Base-by-base conservation (phyloP, 2,888 invertebrate species). In the Epinotia ramella region DNA sequence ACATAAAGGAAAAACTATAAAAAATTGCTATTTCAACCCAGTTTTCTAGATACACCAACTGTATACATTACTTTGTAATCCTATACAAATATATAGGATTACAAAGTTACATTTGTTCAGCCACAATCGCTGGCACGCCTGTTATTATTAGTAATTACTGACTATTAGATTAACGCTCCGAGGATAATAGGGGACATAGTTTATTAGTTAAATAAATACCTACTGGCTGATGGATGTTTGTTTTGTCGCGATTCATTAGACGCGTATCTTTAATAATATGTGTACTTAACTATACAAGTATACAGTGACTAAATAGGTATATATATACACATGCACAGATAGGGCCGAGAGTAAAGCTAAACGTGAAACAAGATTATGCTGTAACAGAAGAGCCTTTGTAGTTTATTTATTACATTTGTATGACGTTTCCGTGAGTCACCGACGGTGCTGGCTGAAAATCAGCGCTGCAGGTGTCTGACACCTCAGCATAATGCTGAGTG, bases 61-160 rank as follows among this genome's bases (percentile, higher is more conserved):
- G n/a, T n/a, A n/a, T n/a, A n/a, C n/a, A n/a, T n/a, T n/a, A n/a
- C n/a, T n/a, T n/a, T n/a, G n/a, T n/a, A n/a, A n/a, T n/a, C n/a
- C n/a, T n/a, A n/a, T n/a, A n/a, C n/a, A n/a, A n/a, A n/a, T n/a
- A n/a, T n/a, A n/a, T n/a, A n/a, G n/a, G n/a, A n/a, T n/a, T n/a
- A n/a, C n/a, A n/a, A n/a, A n/a, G n/a, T n/a, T n/a, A n/a, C n/a
- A n/a, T 84, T 86, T 86, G 81, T 84, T 86, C 80, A 79, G 83
- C 85, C 78, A 67, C 73, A 77, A 78, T 77, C 73, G 60, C 67
- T 73, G 44, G 62, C 71, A 60, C 60, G 59, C 44, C 68, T 73
- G 65, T 73, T 76, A 76, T 76, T 67, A 76, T 63, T 67, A 66
- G 66, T 75, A 76, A 76, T 76, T 67, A 76, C 62, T 67, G 53